phyloP scores from a whole-genome alignment of 2,797 vertebrate species.

The Echiichthys vipera region DNA sequence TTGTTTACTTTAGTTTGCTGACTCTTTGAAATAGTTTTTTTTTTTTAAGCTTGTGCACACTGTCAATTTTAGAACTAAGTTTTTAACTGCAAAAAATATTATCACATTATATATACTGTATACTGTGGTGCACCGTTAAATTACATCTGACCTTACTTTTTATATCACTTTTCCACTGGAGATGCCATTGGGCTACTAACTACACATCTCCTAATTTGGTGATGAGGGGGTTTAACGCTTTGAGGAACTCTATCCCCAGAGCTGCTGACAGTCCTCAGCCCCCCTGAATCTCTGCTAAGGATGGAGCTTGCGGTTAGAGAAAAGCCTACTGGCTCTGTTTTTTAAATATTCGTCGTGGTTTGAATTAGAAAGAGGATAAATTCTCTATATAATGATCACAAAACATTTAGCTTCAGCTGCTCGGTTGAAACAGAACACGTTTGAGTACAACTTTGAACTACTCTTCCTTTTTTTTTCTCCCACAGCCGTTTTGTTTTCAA shows the following conservation, averaged over 20 bases:
- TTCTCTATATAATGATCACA: slow-evolving; percentile 80
- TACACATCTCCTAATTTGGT: slow-evolving; percentile 77
- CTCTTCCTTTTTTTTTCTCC: slow-evolving; percentile 25
- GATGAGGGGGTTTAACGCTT: slow-evolving; percentile 76
- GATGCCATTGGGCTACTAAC: slow-evolving; percentile 19
- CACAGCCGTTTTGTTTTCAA: slow-evolving; percentile 73
- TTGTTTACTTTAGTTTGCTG: slow-evolving; percentile 53
- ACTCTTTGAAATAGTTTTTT: slow-evolving; percentile 14
- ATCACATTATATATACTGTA: slow-evolving; percentile 10
- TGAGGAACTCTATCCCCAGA: slow-evolving; percentile 69
- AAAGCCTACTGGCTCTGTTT: slow-evolving; percentile 72
- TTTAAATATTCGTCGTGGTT: slow-evolving; percentile 77
- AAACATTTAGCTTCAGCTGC: slow-evolving; percentile 80
- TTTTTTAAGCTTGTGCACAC: background rate
- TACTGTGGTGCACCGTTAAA: slow-evolving; percentile 31
- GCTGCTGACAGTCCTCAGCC: slow-evolving; percentile 76
- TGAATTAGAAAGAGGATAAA: slow-evolving; percentile 79
- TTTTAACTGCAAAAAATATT: slow-evolving; percentile 23
- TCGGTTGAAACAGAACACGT: slow-evolving; percentile 81
- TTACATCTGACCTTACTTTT: slow-evolving; percentile 52
- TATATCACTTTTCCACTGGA: slow-evolving; percentile 49
- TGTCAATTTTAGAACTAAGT: slow-evolving; percentile 19
- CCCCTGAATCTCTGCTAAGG: slow-evolving; percentile 59
- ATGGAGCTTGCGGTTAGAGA: slow-evolving; percentile 56
- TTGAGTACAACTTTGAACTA: slow-evolving; percentile 75